These are phyloP conservation scores for Cladopsammia gracilis DNA, from an alignment of 64 coral and sea anemone genomes.

Conservation along the genomic window DNA sequence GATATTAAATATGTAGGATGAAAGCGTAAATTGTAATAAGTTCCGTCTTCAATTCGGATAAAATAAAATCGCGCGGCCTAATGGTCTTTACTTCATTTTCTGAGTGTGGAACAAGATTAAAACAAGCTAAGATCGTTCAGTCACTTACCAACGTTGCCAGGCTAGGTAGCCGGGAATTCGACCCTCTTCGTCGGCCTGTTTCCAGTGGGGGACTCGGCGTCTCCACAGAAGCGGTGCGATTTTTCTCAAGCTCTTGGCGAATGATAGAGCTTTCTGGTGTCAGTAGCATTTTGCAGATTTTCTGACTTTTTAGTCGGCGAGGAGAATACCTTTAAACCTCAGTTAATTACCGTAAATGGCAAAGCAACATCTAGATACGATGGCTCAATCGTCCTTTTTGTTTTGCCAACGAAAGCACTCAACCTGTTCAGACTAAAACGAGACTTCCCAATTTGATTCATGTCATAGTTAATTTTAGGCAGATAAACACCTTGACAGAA, in stretches of 20 bases:
- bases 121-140: not conserved
- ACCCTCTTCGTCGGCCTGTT: constrained; percentile 3
- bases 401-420: not conserved
- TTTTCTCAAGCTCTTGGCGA: constrained; percentile 18
- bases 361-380: too few relatives aligned
- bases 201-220: not conserved
- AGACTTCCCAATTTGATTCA: not conserved
- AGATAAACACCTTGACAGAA: constrained; percentile 18
- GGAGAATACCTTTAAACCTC: too few relatives aligned
- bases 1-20: too few relatives aligned
- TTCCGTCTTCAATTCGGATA: too few relatives aligned
- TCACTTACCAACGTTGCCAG: constrained; percentile 45
- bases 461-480: constrained; percentile 17
- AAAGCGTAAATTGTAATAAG: too few relatives aligned
- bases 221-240: not conserved
- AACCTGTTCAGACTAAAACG: not conserved
- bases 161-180: constrained; percentile 31
- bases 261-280: not conserved
- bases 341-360: too few relatives aligned
- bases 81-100: not conserved
- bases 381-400: too few relatives aligned
- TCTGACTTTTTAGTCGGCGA: not conserved
- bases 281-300: not conserved
- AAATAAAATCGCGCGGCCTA: too few relatives aligned
- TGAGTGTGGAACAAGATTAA: not conserved